Evolutionary conservation across 2,797 vertebrate genomes (phyloP).

Genomic region (Malurus leucopterus): DNA sequence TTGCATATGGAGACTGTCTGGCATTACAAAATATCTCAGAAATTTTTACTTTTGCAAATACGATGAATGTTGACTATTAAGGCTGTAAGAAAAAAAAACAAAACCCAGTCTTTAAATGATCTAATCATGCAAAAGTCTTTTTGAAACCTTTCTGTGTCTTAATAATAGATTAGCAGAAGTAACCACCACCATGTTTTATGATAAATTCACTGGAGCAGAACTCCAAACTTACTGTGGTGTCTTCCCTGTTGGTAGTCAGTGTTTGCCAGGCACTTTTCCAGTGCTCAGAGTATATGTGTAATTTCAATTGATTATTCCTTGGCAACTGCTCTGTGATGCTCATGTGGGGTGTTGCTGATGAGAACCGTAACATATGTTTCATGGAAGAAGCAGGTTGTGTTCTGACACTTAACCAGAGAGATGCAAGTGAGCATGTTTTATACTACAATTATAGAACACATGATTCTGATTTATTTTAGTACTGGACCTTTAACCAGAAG

Average conservation of each 20-base stretch:
- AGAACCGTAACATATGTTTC: conserved; percentile 28
- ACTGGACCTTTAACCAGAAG: not conserved
- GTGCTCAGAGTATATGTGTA: not conserved
- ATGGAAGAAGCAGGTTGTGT: not conserved
- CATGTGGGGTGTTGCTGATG: not conserved
- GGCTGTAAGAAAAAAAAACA: not conserved
- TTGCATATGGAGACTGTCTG: not conserved
- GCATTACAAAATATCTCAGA: not conserved
- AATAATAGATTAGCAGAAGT: not conserved
- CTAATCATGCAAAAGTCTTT: not conserved
- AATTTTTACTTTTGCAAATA: not conserved
- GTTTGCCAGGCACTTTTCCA: not conserved
- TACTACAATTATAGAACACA: not conserved
- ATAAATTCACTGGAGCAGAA: not conserved
- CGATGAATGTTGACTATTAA: not conserved
- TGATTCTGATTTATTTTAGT: not conserved
- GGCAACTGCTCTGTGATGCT: not conserved
- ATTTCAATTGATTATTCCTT: conserved; percentile 35
- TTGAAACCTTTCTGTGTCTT: not conserved
- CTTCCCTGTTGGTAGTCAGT: not conserved
- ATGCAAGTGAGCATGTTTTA: not conserved
- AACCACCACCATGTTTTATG: not conserved
- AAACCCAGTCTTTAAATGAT: not conserved
- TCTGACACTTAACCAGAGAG: conserved; percentile 11
- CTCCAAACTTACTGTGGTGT: not conserved